These are phyloP conservation scores for Apoda limacodes DNA, from an alignment of 2,888 invertebrate genomes.

Conservation along the genomic window DNA sequence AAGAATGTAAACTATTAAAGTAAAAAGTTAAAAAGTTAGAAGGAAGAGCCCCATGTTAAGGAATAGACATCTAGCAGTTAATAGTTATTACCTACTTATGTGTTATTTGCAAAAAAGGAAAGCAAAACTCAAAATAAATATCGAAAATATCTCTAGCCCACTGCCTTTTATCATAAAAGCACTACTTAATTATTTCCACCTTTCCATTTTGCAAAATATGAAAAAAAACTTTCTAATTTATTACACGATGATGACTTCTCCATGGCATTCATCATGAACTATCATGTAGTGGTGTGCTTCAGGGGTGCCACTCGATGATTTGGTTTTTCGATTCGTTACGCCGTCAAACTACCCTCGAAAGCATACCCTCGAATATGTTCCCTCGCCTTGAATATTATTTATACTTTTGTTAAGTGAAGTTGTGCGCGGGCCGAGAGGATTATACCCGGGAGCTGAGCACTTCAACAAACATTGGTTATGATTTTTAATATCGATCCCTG, in stretches of 20 bases:
- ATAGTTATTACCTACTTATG: no score
- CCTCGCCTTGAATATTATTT: constrained; percentile 69
- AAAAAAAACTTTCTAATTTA: no score
- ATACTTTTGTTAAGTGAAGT: constrained; percentile 70
- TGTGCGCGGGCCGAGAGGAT: constrained; percentile 51
- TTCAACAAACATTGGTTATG: constrained; percentile 64
- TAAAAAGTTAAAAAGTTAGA: constrained; percentile 9
- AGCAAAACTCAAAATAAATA: no score
- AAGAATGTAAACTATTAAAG: constrained; percentile 3
- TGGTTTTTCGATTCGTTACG: constrained; percentile 71
- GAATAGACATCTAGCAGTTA: no score
- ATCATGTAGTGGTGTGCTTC: constrained; percentile 63
- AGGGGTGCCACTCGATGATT: constrained; percentile 70
- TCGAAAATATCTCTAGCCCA: no score
- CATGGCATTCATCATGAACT: constrained; percentile 40
- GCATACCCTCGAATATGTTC: constrained; percentile 64
- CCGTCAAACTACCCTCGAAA: constrained; percentile 67
- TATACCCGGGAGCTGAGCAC: constrained; percentile 61
- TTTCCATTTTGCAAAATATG: no score
- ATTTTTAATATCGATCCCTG: constrained; percentile 51
- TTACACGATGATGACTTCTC: no score
- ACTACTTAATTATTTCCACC: no score
- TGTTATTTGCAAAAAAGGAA: no score
- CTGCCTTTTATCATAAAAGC: no score
- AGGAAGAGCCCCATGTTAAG: no score